Evolutionary conservation across 1,140 invertebrate species (phyloP), one percentile per base, ranked within the genome.

Genomic region (Prorops nasuta): DNA sequence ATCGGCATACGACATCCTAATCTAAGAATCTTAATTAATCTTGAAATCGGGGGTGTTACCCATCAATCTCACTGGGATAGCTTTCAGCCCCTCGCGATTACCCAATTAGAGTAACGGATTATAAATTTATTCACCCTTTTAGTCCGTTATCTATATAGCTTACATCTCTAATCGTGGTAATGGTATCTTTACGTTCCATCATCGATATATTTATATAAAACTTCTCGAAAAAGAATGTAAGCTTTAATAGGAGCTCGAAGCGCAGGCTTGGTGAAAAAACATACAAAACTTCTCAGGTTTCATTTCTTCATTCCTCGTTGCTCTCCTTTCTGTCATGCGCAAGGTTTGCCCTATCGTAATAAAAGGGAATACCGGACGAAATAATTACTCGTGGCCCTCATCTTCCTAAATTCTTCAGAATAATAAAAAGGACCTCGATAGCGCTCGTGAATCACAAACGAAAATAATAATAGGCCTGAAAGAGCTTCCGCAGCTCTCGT

Each of bases 401-500:
- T 66, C 60, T 66, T 67, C 22, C 54, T 59, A 62, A 54, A 59
- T 65, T 61, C 54, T 44, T 38, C 37, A 51, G 58, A 59, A 66
- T 55, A 60, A 63, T 59, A 60, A 28, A 38, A 32, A 37, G 40
- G 32, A 10, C 6, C 12, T 1, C 17, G 24, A 8, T 6, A 16
- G 20, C 9, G 18, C 15, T 54, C 46, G 10, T 18, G 49, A 54
- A 52, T 42, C 48, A 50, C 52, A 24, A 39, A 50, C 49, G 56
- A 58, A 67, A 64, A 67, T 64, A 56, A 67, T 63, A 68, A 67
- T 66, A 52, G 58, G 51, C 60, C 64, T 63, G 58, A 64, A 61
- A 31, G 54, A 55, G 67, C 70, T 71, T 69, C 66, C 66, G 63
- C 60, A 61, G 58, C 59, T 59, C 63, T 60, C 67, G 61, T 67